Percentiles rank a stretch among this genome's conserved stretches.
These are phyloP conservation scores for Diadophis punctatus DNA, from an alignment of 2,113 vertebrate species.

Conservation along the genomic window DNA sequence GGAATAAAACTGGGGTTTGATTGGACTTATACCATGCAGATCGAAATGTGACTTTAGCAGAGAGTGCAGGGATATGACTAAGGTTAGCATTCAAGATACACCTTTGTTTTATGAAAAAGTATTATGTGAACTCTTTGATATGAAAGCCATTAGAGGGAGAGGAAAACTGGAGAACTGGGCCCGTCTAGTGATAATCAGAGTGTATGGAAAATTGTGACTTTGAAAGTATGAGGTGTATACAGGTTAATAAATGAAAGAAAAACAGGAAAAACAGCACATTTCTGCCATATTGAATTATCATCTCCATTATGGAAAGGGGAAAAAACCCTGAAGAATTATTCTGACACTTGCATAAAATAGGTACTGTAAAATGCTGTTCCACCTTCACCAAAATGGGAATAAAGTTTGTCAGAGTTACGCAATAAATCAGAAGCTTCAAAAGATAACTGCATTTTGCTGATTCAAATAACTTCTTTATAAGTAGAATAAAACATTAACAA, in stretches of 20 bases:
- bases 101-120: not conserved
- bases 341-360: not conserved
- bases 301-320: not conserved
- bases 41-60: not conserved
- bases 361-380: not conserved
- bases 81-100: not conserved
- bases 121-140: not conserved
- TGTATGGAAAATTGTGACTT: not conserved
- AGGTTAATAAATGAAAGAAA: not conserved
- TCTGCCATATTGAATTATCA: not conserved
- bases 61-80: not conserved
- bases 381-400: not conserved
- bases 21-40: not conserved
- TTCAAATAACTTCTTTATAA: no score
- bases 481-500: no score
- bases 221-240: not conserved
- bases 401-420: no score
- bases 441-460: no score
- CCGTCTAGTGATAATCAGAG: not conserved
- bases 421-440: no score
- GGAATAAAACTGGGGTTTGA: not conserved
- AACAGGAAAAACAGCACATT: not conserved
- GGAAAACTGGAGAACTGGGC: not conserved
- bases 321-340: not conserved
- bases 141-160: not conserved